Base-by-base conservation (phyloP, 2,113 vertebrate genomes). In the Platysternon megacephalum region DNA sequence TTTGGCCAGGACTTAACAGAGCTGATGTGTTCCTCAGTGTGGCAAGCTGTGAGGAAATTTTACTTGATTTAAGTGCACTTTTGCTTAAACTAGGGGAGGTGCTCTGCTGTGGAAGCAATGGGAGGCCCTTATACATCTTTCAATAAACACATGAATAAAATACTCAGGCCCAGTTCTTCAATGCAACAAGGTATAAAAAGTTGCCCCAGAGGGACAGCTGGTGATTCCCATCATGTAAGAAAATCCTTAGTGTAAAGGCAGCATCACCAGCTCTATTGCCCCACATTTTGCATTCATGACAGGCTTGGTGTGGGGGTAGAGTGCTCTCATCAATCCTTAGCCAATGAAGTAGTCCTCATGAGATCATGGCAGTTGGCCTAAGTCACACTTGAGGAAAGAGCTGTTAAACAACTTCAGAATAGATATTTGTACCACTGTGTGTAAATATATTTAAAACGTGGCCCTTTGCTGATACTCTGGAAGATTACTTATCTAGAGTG, bases 231-330 rank as follows among this genome's bases (percentile, higher is more conserved):
- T 49, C 83, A 17, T 49, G 17, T 89, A 46, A 5, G 1, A 53
- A 65, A 55, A 86, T 53, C 19, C 0, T 2, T 49, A 46, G 46
- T 2, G 2, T 22, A 68, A 85, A 86, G 61, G 26, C 93, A 26
- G 13, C 0, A 0, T 39, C 85, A 46, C 22, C 79, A 83, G 16
- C 85, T 79, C 78, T 13, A n/a, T 16, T n/a, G 61, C 61, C 39
- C 82, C n/a, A 29, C 51, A 2, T 2, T 42, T 22, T 82, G 35
- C 26, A 53, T 46, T 42, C 53, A 82, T 89, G 28, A 48, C 35
- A 39, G 4, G 17, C 17, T 68, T 68, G 7, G 35, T 68, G 35
- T n/a, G 35, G 65, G 29, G 32, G 13, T 29, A 84, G 26, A 55
- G 32, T 48, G 39, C 87, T 55, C 17, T 72, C 84, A 85, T 29